Conservation (phyloP, 2,888 invertebrate genomes). For the Mongoloraphidia duomilia region DNA sequence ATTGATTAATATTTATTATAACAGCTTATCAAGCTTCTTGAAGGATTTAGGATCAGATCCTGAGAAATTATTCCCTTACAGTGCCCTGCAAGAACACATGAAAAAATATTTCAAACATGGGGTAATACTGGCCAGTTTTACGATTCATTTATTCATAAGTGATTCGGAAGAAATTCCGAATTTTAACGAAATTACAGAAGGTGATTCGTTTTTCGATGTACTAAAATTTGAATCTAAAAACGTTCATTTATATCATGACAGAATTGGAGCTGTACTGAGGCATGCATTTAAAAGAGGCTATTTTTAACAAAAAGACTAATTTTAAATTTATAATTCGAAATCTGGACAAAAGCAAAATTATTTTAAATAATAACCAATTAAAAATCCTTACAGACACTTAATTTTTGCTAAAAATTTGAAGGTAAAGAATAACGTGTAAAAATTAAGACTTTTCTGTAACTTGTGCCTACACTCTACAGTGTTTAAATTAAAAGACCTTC, state of each 20-base stretch:
- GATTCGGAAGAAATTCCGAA: slow-evolving; percentile 7
- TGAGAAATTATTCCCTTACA: neutral
- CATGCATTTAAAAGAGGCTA: neutral
- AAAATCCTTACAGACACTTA: no score
- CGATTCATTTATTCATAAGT: neutral
- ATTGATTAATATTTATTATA: slow-evolving; percentile 1
- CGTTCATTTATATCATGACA: neutral
- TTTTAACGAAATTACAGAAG: slow-evolving; percentile 7
- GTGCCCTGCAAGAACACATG: neutral
- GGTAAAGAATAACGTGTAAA: no score
- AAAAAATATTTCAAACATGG: slow-evolving; percentile 2
- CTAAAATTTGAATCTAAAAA: neutral
- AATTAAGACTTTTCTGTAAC: no score
- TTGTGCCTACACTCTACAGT: no score
- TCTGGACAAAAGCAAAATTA: no score
- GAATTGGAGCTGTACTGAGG: neutral
- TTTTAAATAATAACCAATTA: no score
- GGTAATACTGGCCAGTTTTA: neutral
- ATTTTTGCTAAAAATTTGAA: no score
- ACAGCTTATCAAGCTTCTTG: neutral
- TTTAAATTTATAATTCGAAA: no score
- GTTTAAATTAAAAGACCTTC: no score
- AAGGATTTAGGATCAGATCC: neutral
- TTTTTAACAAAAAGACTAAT: neutral
- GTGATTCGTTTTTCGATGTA: neutral